These are phyloP conservation scores for Icerya purchasi DNA, from an alignment of 2,888 invertebrate species.

Conservation along the genomic window DNA sequence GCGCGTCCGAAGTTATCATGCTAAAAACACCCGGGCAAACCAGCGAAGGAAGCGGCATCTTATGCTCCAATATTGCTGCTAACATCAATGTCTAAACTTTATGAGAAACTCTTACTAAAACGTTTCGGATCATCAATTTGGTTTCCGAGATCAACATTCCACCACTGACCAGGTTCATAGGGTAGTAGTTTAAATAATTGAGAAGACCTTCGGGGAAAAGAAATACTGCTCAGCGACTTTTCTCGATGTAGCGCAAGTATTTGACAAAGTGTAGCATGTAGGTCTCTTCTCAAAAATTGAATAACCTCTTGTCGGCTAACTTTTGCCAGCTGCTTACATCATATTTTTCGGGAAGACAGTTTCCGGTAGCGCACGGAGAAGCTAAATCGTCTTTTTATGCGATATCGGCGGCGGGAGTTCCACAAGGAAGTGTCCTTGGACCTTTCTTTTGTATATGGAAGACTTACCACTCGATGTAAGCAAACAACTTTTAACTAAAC, in stretches of 20 bases:
- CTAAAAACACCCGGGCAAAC: background rate
- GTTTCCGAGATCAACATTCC: background rate
- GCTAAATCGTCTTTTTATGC: background rate
- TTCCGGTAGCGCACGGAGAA: background rate
- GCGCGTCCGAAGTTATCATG: background rate
- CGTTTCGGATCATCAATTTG: background rate
- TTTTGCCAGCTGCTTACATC: no score
- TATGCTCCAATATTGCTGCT: background rate
- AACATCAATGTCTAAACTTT: background rate
- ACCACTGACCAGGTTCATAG: background rate
- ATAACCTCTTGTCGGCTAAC: background rate
- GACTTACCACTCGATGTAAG: no score
- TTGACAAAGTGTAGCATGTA: background rate
- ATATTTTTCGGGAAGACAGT: background rate
- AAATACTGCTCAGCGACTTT: background rate
- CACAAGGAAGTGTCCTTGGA: background rate
- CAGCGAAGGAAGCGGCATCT: background rate
- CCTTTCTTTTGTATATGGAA: no score
- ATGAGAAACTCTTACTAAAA: background rate
- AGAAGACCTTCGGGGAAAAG: background rate
- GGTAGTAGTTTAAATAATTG: background rate
- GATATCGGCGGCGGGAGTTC: background rate
- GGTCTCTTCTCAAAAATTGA: background rate
- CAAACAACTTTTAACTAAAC: no score
- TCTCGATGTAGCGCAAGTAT: background rate